phyloP scores from a whole-genome alignment of 2,113 vertebrate species.

The Rana temporaria region DNA sequence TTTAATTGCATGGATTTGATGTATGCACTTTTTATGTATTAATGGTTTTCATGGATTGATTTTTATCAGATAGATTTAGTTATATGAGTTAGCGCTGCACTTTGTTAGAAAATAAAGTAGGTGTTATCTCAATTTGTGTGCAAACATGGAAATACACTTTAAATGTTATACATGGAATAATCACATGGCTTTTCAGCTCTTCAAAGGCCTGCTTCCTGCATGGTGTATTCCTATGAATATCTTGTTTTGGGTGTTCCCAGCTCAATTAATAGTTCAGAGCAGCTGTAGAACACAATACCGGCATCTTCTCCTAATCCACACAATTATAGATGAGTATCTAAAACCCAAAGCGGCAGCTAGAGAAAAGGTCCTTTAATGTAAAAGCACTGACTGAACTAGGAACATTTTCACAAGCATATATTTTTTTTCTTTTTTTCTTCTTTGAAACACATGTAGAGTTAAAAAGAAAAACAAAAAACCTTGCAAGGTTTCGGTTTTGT shows the following conservation, averaged over 20 bases:
- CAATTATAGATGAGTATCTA: constrained; percentile 44
- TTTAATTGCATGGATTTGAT: too few species aligned
- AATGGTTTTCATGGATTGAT: too few species aligned
- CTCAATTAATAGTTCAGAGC: not conserved
- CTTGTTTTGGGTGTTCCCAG: constrained; percentile 11
- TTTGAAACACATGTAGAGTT: constrained; percentile 9
- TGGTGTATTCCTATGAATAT: not conserved
- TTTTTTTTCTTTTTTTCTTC: not conserved
- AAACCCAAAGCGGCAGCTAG: constrained; percentile 23
- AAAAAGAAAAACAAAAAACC: constrained; percentile 1
- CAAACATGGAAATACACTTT: too few species aligned
- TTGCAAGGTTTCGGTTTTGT: not conserved
- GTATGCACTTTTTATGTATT: too few species aligned
- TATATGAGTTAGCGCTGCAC: too few species aligned
- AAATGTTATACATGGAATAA: too few species aligned
- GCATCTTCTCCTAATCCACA: constrained; percentile 7
- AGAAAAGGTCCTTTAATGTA: constrained; percentile 31
- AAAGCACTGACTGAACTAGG: constrained; percentile 32
- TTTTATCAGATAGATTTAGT: too few species aligned
- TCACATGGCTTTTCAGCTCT: not conserved
- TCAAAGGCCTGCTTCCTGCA: not conserved
- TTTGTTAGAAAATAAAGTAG: too few species aligned
- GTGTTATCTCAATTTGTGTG: too few species aligned
- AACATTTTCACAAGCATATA: constrained; percentile 15
- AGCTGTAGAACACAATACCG: constrained; percentile 27